Conservation (phyloP, 2,113 vertebrate species). For the Crypturellus undulatus region DNA sequence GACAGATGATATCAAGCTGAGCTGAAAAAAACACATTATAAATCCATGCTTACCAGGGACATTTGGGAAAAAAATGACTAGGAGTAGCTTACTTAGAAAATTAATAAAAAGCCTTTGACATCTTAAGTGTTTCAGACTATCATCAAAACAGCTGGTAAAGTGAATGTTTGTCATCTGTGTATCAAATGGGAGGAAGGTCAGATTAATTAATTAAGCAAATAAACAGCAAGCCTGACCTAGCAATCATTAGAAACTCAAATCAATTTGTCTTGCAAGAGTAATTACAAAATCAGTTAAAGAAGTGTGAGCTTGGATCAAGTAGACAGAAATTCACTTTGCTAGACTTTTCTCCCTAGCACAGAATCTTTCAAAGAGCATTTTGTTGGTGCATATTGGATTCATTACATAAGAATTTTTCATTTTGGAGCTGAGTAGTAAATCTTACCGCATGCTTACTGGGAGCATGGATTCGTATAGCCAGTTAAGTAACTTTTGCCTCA, state of each 20-base stretch:
- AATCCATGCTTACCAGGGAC: not conserved
- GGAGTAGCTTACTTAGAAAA: slow-evolving; percentile 27
- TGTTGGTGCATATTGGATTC: not conserved
- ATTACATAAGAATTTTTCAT: not conserved
- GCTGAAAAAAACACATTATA: not conserved
- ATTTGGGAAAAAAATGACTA: not conserved
- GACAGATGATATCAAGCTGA: not conserved
- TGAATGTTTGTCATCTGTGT: not conserved
- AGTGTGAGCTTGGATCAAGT: not conserved
- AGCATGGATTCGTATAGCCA: not conserved
- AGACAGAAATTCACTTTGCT: not conserved
- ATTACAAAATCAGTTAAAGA: slow-evolving; percentile 3
- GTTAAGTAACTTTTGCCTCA: not conserved
- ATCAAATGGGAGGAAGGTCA: slow-evolving; percentile 34
- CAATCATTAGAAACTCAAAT: not conserved
- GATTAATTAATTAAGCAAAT: slow-evolving; percentile 50
- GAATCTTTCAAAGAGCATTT: not conserved
- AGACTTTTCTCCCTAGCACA: not conserved
- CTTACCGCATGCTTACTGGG: not conserved
- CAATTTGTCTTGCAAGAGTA: slow-evolving; percentile 25
- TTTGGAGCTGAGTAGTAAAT: not conserved
- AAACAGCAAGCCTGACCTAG: not conserved
- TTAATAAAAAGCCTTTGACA: slow-evolving; percentile 32
- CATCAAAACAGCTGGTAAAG: not conserved
- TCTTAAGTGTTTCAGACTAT: not conserved